Percentiles rank a stretch among this genome's conserved stretches.
phyloP scores from a whole-genome alignment of 2,888 invertebrate genomes.

The Megaustenia siamemsis region DNA sequence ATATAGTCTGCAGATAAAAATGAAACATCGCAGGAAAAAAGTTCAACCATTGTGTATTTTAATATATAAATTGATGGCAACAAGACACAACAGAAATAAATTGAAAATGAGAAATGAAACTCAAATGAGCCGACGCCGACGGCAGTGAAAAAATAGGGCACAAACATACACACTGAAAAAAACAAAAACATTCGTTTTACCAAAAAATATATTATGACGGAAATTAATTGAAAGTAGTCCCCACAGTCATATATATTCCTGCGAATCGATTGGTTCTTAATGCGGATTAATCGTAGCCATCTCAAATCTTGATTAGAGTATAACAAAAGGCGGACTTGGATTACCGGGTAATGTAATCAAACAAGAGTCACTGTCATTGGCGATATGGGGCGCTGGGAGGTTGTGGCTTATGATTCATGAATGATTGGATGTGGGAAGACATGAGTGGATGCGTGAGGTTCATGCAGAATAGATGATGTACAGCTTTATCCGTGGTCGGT shows the following conservation, averaged over 20 bases:
- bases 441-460: neutral
- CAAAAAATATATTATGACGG: no score
- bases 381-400: neutral
- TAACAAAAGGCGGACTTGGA: neutral
- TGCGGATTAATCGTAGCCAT: conserved; percentile 36
- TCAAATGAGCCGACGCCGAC: no score
- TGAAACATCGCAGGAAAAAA: no score
- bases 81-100: no score
- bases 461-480: conserved; percentile 9
- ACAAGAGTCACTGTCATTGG: neutral
- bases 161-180: no score
- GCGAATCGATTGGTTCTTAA: conserved; percentile 26
- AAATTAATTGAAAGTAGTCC: neutral
- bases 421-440: neutral
- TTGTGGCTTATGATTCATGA: neutral
- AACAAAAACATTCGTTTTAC: no score
- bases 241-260: neutral
- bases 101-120: no score
- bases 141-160: no score
- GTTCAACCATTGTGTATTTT: no score
- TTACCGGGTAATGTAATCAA: conserved; percentile 25
- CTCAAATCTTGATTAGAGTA: conserved; percentile 18
- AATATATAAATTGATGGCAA: no score
- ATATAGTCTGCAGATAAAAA: no score
- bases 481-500: neutral